Base-by-base conservation (phyloP, 2,113 vertebrate species). In the Arothron firmamentum region DNA sequence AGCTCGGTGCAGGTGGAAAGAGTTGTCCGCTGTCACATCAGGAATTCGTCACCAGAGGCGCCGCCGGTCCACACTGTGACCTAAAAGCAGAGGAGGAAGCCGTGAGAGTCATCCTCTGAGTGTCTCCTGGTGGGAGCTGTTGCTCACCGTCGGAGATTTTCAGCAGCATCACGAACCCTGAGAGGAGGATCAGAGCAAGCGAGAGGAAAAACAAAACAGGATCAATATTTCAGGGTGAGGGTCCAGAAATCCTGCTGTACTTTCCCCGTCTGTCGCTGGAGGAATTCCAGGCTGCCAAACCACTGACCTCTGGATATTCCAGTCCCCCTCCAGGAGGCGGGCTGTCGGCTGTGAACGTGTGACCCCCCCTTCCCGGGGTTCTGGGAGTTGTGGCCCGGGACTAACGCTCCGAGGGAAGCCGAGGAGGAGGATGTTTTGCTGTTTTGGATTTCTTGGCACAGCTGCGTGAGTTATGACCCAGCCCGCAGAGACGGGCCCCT, bases 21-120 rank as follows among this genome's bases (percentile, higher is more conserved):
- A 58, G 59, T 59, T 70, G 65, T 62, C 52, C 70, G 70, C 50
- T 58, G 74, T 78, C 70, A 72, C 83, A 88, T 73, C 59, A 69
- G 59, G 52, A 62, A 9, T 72, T 82, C 73, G 59, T 75, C 82
- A 62, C 80, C 21, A 87, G 81, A 87, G 59, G 73, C 79, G 83
- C 21, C 21, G 21, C 21, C 3, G 21, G 21, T 79, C 63, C 66
- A 52, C 52, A 71, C 74, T 62, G 67, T 86, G 75, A 78, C 72
- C 83, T 70, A 77, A 79, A 76, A 85, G 28, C 28, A 31, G 28
- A 31, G 28, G 28, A 31, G 28, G 28, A 31, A 6, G 5, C 28
- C 28, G 5, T 31, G 28, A 31, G 28, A 31, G 43, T 25, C 52
- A 8, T 65, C 23, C 21, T 23, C 21, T 23, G 21, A 23, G 21